Base-by-base conservation (phyloP, 2,797 vertebrate genomes). In the Gobio occitaniae region DNA sequence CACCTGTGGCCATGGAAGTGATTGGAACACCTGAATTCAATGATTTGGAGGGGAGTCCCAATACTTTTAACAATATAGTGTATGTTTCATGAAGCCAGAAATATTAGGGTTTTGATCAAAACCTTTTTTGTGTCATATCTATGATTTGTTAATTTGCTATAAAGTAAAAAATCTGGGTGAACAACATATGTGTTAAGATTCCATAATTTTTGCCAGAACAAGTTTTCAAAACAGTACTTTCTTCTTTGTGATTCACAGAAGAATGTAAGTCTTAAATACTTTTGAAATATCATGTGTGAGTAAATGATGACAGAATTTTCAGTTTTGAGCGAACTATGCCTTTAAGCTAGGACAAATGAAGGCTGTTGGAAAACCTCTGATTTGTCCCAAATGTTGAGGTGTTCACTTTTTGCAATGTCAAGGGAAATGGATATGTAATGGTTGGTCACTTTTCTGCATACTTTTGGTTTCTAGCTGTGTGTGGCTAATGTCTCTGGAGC, bases 401-500 rank as follows among this genome's bases (percentile, higher is more conserved):
- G 41, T 84, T 82, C 54, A 50, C 78, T 83, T 52, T 82, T 61
- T 82, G 52, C 78, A n/a, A 19, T 75, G 85, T 86, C 83, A 19
- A 65, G 74, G 78, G 77, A 84, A 84, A 79, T 76, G 47, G 50
- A 79, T 82, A 50, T 84, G 70, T 72, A 82, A 76, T 88, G 52
- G 83, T 82, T 79, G 72, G 68, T 79, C 41, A 84, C 83, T 82
- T 75, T 84, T 84, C 86, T 69, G 63, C 69, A 72, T 44, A 54
- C 61, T 65, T 50, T 86, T 70, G 25, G 68, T 56, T 74, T 77
- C n/a, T 36, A 54, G 54, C 72, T 87, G 36, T 71, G 38, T 78
- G 44, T 54, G 19, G 25, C 32, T 72, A 68, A 50, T 38, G 81
- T 80, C 75, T 86, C 76, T 59, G 12, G 80, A 80, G 84, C 32